These are phyloP conservation scores for Vesta saturnalis DNA, from an alignment of 2,888 invertebrate species.

Conservation along the genomic window DNA sequence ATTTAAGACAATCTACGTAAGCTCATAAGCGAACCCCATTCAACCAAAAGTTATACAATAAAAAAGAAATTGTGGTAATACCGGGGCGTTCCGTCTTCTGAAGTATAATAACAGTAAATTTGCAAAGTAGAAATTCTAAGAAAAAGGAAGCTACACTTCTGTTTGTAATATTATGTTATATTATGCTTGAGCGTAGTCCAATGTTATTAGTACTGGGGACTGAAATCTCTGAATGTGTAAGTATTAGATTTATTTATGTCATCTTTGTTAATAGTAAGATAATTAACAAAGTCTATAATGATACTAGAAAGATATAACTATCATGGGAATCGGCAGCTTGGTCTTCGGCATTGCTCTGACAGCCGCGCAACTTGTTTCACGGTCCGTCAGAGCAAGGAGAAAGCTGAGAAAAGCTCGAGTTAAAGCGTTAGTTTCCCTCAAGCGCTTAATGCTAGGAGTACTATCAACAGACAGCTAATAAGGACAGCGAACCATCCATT, in stretches of 20 bases:
- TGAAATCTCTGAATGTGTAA: too few species aligned
- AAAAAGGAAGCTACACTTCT: background rate
- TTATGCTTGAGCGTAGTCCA: background rate
- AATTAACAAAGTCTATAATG: slow-evolving; percentile 33
- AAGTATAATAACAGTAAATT: slow-evolving; percentile 11
- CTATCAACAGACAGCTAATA: slow-evolving; percentile 55
- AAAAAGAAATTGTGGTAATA: background rate
- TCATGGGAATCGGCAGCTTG: slow-evolving; percentile 50
- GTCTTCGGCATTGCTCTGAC: slow-evolving; percentile 52
- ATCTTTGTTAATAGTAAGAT: slow-evolving; percentile 29
- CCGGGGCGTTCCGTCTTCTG: background rate
- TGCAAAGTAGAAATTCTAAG: background rate
- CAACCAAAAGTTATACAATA: background rate
- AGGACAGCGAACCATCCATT: slow-evolving; percentile 56
- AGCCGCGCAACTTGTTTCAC: slow-evolving; percentile 56
- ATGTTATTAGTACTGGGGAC: background rate
- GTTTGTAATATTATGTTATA: background rate
- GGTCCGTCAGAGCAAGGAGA: slow-evolving; percentile 55
- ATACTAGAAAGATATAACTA: slow-evolving; percentile 36
- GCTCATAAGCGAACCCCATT: background rate
- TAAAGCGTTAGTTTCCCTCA: slow-evolving; percentile 48
- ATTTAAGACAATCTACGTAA: background rate
- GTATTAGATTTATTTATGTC: too few species aligned
- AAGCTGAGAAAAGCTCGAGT: slow-evolving; percentile 53
- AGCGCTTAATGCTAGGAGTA: slow-evolving; percentile 45